These are phyloP conservation scores for Aromia moschata DNA, from an alignment of 2,888 invertebrate species.

Conservation along the genomic window DNA sequence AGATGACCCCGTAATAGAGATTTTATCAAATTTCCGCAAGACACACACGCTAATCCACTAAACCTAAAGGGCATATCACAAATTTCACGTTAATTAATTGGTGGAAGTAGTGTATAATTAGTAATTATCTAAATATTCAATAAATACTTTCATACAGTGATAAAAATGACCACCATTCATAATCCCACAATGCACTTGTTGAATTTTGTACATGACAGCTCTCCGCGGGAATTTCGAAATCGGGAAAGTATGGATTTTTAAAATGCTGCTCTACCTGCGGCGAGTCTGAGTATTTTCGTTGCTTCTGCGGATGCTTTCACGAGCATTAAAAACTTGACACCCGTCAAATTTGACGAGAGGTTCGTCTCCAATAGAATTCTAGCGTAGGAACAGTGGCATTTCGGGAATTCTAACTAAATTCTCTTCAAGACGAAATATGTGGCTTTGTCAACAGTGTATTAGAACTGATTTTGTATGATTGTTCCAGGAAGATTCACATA, in stretches of 20 bases:
- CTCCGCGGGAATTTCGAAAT: constrained; percentile 49
- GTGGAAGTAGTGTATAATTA: constrained; percentile 47
- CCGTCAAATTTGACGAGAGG: constrained; percentile 2
- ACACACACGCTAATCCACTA: constrained; percentile 49
- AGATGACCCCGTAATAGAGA: constrained; percentile 53
- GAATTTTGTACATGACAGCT: constrained; percentile 50
- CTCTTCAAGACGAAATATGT: too few species aligned
- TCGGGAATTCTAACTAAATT: too few species aligned
- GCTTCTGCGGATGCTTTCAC: neutral
- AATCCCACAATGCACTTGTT: constrained; percentile 62
- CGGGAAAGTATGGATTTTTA: constrained; percentile 14
- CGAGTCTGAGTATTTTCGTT: neutral
- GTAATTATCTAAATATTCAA: constrained; percentile 44
- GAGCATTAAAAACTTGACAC: neutral
- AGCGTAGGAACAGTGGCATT: too few species aligned
- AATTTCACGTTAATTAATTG: constrained; percentile 52
- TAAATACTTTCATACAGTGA: constrained; percentile 50
- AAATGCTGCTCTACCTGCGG: neutral
- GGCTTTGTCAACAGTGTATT: too few species aligned
- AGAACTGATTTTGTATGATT: too few species aligned
- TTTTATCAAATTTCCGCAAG: constrained; percentile 53
- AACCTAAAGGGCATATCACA: constrained; percentile 58
- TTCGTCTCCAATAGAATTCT: too few species aligned
- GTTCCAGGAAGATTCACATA: too few species aligned
- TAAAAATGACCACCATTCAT: constrained; percentile 59